Evolutionary conservation across 2,113 vertebrate species (phyloP), one percentile per base, ranked within the genome.

Genomic region (Cyphomyrus plagiostoma): DNA sequence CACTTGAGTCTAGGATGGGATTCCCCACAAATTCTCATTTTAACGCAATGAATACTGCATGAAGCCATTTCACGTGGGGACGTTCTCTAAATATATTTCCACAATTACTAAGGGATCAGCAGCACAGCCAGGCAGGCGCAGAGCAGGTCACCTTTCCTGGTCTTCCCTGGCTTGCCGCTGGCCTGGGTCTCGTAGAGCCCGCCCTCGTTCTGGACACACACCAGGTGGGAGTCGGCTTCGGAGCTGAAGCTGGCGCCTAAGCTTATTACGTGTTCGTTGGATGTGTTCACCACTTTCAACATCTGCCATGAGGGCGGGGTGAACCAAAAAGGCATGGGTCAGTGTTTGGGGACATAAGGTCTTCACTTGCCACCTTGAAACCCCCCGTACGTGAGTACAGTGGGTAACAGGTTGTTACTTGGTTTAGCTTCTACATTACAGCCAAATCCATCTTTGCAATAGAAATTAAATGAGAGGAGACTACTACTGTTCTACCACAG

Each of bases 181-280:
- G 97, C 97, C 93, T 98, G 97, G 1, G 98, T 99, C 92, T 98
- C 96, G 91, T 98, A 99, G 90, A 89, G 91, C 21, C 97, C 98
- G 0, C 98, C 96, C 48, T 97, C 94, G 66, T 95, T 98, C 92
- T 99, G 98, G 92, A 98, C 89, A 91, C 97, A 99, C 82, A 99
- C 97, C 90, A 99, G 94, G 93, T 98, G 97, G 80, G 98, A 98
- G 94, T 99, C 98, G 42, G 98, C 98, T 91, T 97, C 96, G 0
- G 91, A 90, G 92, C 97, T 99, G 92, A 99, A 98, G 89, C 95
- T 95, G 0, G 97, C 98, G 7, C 97, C 98, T 89, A 99, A 95
- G 74, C 97, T 98, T 94, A 99, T 98, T 11, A 99, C 98, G 8
- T 98, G 97, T 52, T 99, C 97, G 30, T 99, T 99, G 82, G 97